A percentile compares a stretch with the other conserved stretches of the same genome.
Evolutionary conservation across 1,140 invertebrate genomes (phyloP).

Genomic region (Cydia fagiglandana): DNA sequence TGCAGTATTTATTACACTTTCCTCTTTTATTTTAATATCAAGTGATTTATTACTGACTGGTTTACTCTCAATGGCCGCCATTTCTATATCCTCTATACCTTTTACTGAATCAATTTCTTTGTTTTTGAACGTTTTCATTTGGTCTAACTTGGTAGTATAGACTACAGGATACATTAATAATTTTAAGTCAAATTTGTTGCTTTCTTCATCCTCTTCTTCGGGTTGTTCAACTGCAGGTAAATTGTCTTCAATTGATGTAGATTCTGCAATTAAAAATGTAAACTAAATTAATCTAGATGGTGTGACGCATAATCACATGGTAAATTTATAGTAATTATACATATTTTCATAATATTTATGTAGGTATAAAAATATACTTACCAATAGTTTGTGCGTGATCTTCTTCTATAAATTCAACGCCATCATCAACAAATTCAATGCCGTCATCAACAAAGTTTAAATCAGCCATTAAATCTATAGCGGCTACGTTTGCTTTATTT

Average conservation of each 20-base stretch:
- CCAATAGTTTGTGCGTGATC: constrained; percentile 19
- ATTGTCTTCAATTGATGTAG: neutral
- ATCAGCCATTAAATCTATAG: constrained; percentile 25
- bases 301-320: neutral
- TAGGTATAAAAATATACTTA: neutral
- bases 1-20: neutral
- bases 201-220: constrained; percentile 17
- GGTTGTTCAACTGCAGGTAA: neutral
- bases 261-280: neutral
- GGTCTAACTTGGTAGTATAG: constrained; percentile 62
- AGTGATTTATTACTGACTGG: constrained; percentile 39
- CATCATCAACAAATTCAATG: constrained; percentile 60
- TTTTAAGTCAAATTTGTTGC: constrained; percentile 59
- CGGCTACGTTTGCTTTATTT: neutral
- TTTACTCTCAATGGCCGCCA: constrained; percentile 51
- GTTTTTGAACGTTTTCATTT: constrained; percentile 58
- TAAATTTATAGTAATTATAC: neutral
- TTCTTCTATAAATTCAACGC: constrained; percentile 49
- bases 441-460: constrained; percentile 46
- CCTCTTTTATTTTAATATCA: constrained; percentile 33
- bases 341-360: neutral
- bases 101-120: constrained; percentile 43
- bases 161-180: constrained; percentile 59
- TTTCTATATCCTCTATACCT: constrained; percentile 50
- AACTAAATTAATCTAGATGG: neutral